These are phyloP conservation scores for Augochlorella aurata DNA, from an alignment of 2,888 invertebrate genomes.

Conservation along the genomic window DNA sequence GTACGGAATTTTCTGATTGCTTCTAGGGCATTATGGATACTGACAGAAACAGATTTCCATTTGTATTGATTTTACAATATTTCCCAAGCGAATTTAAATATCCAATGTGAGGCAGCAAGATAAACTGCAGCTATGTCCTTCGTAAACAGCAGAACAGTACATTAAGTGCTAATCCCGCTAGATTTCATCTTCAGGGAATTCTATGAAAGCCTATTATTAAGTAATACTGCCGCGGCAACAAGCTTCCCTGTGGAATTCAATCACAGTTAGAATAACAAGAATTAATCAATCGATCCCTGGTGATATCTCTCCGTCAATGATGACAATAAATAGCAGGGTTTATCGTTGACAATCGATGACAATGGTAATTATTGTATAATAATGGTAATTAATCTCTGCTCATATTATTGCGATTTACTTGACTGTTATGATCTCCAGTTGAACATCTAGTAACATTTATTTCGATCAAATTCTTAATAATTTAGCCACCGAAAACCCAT, in stretches of 20 bases:
- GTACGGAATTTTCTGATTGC: too few species aligned
- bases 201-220: constrained; percentile 35
- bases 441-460: too few species aligned
- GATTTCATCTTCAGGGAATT: not conserved
- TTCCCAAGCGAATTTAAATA: not conserved
- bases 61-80: not conserved
- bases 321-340: not conserved
- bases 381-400: not conserved
- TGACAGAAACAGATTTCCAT: not conserved
- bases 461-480: too few species aligned
- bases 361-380: not conserved
- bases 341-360: not conserved
- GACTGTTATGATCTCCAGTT: too few species aligned
- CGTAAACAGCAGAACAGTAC: constrained; percentile 4
- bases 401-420: not conserved
- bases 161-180: constrained; percentile 7
- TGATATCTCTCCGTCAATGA: constrained; percentile 9
- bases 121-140: not conserved
- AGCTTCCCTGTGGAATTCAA: constrained; percentile 34
- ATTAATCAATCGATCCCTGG: constrained; percentile 26
- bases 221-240: constrained; percentile 22
- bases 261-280: constrained; percentile 14
- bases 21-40: not conserved
- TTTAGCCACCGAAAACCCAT: too few species aligned
- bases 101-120: not conserved